Evolutionary conservation across 2,113 vertebrate genomes (phyloP), one percentile per base, ranked within the genome.

Genomic region (Laterallus jamaicensis): DNA sequence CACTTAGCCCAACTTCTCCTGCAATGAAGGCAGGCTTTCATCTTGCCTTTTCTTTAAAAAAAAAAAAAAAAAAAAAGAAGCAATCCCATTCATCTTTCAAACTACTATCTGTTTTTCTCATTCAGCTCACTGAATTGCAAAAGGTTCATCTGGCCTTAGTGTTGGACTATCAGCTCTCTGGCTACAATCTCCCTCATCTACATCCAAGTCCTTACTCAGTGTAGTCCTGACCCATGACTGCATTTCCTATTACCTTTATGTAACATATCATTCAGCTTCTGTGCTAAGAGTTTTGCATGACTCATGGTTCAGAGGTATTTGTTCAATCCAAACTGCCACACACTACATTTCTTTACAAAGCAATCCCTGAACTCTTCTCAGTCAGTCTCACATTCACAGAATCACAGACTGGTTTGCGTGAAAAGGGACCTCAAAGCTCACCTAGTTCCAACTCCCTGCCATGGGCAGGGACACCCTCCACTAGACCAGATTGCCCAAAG

Each of bases 311-410:
- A 93, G 63, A 88, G 56, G 5, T 74, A 70, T 52, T 35, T 70
- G 54, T 80, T 87, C 75, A 59, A 88, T 56, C 54, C 59, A 89
- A 93, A 73, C 73, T 90, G 58, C 39, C 78, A 95, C 80, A 86
- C 29, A 70, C 31, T 69, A 67, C 10, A 64, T 12, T 82, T 88
- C 39, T 78, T 79, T 40, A 93, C 28, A 88, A 83, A 42, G 79
- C 5, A 6, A 55, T 88, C 44, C 55, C 12, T 80, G 9, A 86
- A 82, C 58, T 82, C 84, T 17, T 91, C 63, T 82, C 11, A 68
- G 15, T 44, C 28, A 66, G 10, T 25, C 56, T 89, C 29, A 50
- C 13, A 28, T 28, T 26, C 52, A 54, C 24, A 54, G 52, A 54
- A 28, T 54, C 52, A 54, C 12, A 54, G 52, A 28, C 25, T 28